Conservation (phyloP, 1,140 invertebrate species). For the Amphibalanus amphitrite region DNA sequence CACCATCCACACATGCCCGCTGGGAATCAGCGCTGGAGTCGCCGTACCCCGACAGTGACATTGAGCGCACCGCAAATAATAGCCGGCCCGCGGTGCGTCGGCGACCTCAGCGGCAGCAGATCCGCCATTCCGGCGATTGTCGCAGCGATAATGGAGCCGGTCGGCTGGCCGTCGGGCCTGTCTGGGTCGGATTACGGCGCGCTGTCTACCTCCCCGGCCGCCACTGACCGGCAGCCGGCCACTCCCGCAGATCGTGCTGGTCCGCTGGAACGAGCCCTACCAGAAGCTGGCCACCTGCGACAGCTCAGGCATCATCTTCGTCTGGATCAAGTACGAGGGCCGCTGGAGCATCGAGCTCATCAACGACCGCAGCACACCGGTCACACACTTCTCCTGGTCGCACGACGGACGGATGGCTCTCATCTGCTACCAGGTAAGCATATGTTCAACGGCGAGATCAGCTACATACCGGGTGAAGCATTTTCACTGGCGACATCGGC, state of each 20-base stretch:
- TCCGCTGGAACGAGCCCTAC: slow-evolving; percentile 98
- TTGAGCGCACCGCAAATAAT: too few species aligned
- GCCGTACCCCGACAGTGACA: too few species aligned
- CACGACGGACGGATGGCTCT: slow-evolving; percentile 96
- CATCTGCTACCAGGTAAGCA: slow-evolving; percentile 81
- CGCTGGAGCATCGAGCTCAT: slow-evolving; percentile 98
- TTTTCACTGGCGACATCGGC: background rate
- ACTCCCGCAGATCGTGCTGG: slow-evolving; percentile 69
- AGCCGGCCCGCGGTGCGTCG: too few species aligned
- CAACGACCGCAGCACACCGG: slow-evolving; percentile 90
- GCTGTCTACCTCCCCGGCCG: too few species aligned
- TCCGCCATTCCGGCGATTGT: too few species aligned
- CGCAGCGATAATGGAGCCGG: too few species aligned
- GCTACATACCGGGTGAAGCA: background rate
- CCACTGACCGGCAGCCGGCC: too few species aligned
- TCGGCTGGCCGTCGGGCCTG: slow-evolving; percentile 4
- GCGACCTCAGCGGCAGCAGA: too few species aligned
- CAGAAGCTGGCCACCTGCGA: slow-evolving; percentile 96
- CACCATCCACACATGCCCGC: too few species aligned
- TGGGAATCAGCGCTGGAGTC: too few species aligned
- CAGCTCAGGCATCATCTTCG: slow-evolving; percentile 93
- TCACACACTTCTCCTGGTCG: slow-evolving; percentile 94
- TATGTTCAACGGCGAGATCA: too few species aligned
- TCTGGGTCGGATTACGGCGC: slow-evolving; percentile 21
- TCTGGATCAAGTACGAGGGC: slow-evolving; percentile 98